phyloP scores from a whole-genome alignment of 2,888 invertebrate species.

The Gastrophysa polygoni region DNA sequence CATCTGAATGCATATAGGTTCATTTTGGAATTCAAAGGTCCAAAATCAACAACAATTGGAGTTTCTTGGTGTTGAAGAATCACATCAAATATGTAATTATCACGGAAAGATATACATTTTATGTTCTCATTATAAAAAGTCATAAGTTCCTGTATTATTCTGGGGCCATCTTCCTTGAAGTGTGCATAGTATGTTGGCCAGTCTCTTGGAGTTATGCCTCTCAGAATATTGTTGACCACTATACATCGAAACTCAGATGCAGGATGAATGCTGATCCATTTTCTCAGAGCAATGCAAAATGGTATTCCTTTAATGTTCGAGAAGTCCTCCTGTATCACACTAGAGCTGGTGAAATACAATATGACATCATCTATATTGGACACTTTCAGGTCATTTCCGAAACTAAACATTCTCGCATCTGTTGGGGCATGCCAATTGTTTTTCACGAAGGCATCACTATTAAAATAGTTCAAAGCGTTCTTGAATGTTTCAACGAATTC shows the following conservation, averaged over 20 bases:
- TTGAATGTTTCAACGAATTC: constrained; percentile 42
- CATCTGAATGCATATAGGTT: constrained; percentile 54
- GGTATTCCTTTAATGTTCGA: constrained; percentile 42
- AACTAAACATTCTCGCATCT: constrained; percentile 54
- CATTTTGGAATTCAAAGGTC: constrained; percentile 50
- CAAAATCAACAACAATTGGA: constrained; percentile 51
- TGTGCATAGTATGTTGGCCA: constrained; percentile 56
- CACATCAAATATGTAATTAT: constrained; percentile 52
- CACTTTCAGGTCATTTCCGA: constrained; percentile 51
- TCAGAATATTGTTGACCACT: constrained; percentile 51
- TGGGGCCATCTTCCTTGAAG: constrained; percentile 51
- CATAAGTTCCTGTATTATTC: constrained; percentile 48
- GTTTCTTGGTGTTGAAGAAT: constrained; percentile 49
- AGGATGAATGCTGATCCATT: constrained; percentile 55
- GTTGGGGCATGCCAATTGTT: constrained; percentile 56
- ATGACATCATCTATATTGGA: constrained; percentile 49
- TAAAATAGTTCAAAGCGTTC: constrained; percentile 47
- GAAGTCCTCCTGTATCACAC: constrained; percentile 51
- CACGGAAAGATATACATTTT: constrained; percentile 45
- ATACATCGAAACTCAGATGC: constrained; percentile 56
- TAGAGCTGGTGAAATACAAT: constrained; percentile 50
- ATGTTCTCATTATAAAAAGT: constrained; percentile 50
- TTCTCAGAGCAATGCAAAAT: constrained; percentile 51
- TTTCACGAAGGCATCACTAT: constrained; percentile 51
- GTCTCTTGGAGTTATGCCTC: constrained; percentile 55